Percentiles rank a stretch among this genome's conserved stretches.
phyloP scores from a whole-genome alignment of 2,797 vertebrate species.

The Hypotaenidia okinawae region DNA sequence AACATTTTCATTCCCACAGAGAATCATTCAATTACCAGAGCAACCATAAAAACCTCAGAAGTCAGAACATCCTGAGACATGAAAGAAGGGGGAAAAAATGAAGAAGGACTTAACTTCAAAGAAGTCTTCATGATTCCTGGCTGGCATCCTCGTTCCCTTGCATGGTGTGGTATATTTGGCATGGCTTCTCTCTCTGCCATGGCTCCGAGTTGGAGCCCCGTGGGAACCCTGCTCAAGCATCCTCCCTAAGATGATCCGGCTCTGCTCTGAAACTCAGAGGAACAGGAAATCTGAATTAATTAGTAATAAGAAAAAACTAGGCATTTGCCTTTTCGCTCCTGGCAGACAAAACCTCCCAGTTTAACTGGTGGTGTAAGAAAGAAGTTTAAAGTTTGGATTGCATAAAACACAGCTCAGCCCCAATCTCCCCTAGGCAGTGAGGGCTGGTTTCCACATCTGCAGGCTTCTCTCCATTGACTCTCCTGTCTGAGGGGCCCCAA shows the following conservation, averaged over 20 bases:
- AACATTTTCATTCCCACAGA: background rate
- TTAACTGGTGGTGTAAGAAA: background rate
- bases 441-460: background rate
- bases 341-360: background rate
- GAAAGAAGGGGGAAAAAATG: background rate
- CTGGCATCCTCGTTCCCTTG: background rate
- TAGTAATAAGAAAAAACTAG: background rate
- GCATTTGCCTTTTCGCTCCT: background rate
- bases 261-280: background rate
- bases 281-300: background rate
- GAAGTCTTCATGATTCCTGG: background rate
- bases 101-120: background rate
- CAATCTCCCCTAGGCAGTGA: background rate
- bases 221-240: background rate
- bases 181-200: background rate
- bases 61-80: background rate
- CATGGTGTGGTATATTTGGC: background rate
- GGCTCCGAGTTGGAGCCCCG: fast-evolving
- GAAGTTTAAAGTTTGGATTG: background rate
- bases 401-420: background rate
- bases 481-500: background rate
- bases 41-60: constrained; percentile 16
- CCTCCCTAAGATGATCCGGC: fast-evolving
- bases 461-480: background rate
- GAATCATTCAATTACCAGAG: constrained; percentile 29